Evolutionary conservation across 2,113 vertebrate genomes (phyloP), one percentile per base, ranked within the genome.

Genomic region (Brienomyrus longianalis): DNA sequence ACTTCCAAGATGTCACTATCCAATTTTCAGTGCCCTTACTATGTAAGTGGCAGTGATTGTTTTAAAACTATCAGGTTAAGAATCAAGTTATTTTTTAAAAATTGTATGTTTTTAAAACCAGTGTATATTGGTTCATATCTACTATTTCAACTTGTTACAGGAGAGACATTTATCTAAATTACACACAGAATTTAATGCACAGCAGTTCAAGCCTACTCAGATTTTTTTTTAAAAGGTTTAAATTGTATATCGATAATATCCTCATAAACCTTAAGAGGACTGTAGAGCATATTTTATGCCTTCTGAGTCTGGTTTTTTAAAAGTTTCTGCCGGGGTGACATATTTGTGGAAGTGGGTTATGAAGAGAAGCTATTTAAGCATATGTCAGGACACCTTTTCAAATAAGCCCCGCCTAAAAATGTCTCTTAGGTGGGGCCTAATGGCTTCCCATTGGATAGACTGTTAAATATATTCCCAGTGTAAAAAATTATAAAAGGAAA

Each of bases 211-310:
- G 86, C 47, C 31, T 93, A 93, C 94, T 95, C 92, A 10, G 50
- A 90, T 43, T 86, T 89, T 59, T 84, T 56, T 70, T 93, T 39
- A 93, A 92, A 92, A 21, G 21, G 93, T 93, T 3, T 90, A 92
- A 95, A 93, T 90, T 95, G 94, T 94, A 94, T 91, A 94, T 51
- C 11, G 91, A 95, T 95, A 95, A 91, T 59, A 84, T 52, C 52
- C 62, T 9, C 39, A 56, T 89, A n/a, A 59, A 47, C 15, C 5
- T 4, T 94, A 95, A 94, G 91, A 94, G 91, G 93, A 91, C 94
- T 92, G 90, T 91, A 90, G 93, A 95, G 93, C 92, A 94, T 95
- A 95, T 95, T 95, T 89, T 94, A 94, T 94, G 94, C 94, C 92
- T 93, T 92, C 93, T 93, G 50, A 95, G 88, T 74, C 15, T 93